Conservation (phyloP, 30 jellyfish, hydroid and myxozoan species). For the Clytia hemisphaerica region DNA sequence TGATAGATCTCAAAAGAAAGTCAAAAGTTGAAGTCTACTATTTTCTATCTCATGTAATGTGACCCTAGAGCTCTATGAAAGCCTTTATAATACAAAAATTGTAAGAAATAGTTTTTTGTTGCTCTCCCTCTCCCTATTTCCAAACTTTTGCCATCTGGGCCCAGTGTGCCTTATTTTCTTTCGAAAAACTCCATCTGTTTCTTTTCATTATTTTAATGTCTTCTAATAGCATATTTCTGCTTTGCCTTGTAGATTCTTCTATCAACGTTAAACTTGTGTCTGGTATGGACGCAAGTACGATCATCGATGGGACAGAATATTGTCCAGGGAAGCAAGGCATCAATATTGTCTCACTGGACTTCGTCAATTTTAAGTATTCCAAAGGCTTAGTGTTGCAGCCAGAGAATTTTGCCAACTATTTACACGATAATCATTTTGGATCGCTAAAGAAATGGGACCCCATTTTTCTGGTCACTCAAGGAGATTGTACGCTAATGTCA, state of each 20-base stretch:
- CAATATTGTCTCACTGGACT: slow-evolving; percentile 40
- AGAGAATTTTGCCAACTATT: slow-evolving; percentile 16
- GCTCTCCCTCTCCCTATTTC: too few relatives aligned
- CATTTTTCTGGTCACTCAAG: slow-evolving; percentile 56
- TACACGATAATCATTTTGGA: slow-evolving; percentile 21
- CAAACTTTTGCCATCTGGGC: too few relatives aligned
- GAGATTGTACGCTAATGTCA: slow-evolving; percentile 48
- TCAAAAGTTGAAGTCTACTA: too few relatives aligned
- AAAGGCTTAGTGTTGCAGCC: slow-evolving; percentile 44
- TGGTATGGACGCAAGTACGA: slow-evolving; percentile 57
- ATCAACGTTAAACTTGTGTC: slow-evolving; percentile 27
- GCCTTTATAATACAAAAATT: too few relatives aligned
- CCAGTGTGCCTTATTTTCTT: too few relatives aligned
- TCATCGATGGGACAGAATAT: slow-evolving; percentile 57
- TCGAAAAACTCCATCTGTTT: too few relatives aligned
- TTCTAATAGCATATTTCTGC: too few relatives aligned
- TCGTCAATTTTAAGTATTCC: slow-evolving; percentile 39
- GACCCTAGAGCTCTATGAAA: too few relatives aligned
- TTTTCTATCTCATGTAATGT: too few relatives aligned
- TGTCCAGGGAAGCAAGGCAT: slow-evolving; percentile 67
- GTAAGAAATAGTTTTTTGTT: too few relatives aligned
- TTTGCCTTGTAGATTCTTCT: slow-evolving; percentile 26
- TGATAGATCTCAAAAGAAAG: too few relatives aligned
- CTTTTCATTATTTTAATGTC: too few relatives aligned
- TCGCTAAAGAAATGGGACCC: slow-evolving; percentile 45